A percentile compares a stretch with the other conserved stretches of the same genome.
These are phyloP conservation scores for Malurus splendens DNA, from an alignment of 2,797 vertebrate genomes.

Conservation along the genomic window DNA sequence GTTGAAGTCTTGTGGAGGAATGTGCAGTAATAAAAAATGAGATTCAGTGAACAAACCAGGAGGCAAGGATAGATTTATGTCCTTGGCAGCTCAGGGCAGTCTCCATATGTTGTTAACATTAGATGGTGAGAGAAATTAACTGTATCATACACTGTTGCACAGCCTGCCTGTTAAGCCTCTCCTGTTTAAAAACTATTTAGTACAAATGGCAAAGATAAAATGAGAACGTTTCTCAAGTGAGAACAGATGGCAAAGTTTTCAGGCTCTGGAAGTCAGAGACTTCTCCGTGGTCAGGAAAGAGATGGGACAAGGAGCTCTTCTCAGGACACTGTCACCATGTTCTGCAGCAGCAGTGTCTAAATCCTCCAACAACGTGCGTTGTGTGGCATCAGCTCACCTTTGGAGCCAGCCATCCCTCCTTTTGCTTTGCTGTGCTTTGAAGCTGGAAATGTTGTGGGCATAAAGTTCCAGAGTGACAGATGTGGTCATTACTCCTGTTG, in stretches of 20 bases:
- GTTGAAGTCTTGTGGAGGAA: background rate
- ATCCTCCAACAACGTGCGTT: background rate
- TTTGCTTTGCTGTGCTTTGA: background rate
- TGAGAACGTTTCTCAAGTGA: background rate
- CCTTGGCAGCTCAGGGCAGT: conserved; percentile 1
- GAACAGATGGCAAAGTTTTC: conserved; percentile 34
- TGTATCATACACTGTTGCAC: conserved; percentile 5
- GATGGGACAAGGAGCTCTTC: background rate
- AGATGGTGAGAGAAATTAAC: conserved; percentile 29
- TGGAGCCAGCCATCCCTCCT: background rate
- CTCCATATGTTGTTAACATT: conserved; percentile 49
- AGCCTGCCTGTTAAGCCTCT: background rate
- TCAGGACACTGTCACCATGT: background rate
- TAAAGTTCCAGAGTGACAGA: background rate
- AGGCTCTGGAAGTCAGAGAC: background rate
- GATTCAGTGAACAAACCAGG: background rate
- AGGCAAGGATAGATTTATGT: conserved; percentile 38
- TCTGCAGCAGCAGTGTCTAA: background rate
- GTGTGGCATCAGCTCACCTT: background rate
- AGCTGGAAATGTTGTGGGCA: background rate
- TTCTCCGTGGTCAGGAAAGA: background rate
- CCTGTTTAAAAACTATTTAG: background rate
- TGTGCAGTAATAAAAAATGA: conserved; percentile 26
- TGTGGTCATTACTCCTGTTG: background rate
- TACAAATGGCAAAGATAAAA: conserved; percentile 39